phyloP scores from a whole-genome alignment of 1,140 invertebrate species.

The Maniola jurtina region DNA sequence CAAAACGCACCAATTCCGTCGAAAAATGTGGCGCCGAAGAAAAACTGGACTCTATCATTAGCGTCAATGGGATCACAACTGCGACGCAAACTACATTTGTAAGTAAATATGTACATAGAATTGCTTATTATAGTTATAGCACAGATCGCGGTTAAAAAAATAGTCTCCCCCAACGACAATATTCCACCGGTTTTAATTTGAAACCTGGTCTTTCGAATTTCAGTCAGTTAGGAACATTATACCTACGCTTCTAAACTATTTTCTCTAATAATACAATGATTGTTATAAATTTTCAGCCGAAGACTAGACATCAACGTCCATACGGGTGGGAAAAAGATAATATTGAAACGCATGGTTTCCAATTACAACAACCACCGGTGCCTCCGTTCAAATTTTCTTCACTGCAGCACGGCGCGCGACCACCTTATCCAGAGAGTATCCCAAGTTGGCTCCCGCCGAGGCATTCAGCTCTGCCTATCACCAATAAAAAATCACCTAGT shows the following conservation, averaged over 20 bases:
- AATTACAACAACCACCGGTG: conserved; percentile 77
- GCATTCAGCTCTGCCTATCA: conserved; percentile 41
- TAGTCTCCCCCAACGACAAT: too few species aligned
- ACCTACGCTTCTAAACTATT: too few species aligned
- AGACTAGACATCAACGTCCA: conserved; percentile 85
- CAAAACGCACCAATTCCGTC: conserved; percentile 73
- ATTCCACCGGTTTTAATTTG: too few species aligned
- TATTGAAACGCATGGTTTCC: conserved; percentile 71
- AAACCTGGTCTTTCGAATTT: too few species aligned
- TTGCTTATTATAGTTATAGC: not conserved
- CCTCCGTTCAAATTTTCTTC: conserved; percentile 83
- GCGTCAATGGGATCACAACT: conserved; percentile 74
- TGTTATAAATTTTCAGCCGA: conserved; percentile 79
- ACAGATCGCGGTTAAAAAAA: too few species aligned
- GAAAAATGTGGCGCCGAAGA: conserved; percentile 64
- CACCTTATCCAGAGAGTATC: conserved; percentile 53
- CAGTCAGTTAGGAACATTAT: too few species aligned
- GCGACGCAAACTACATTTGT: conserved; percentile 86
- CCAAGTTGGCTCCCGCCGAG: conserved; percentile 72
- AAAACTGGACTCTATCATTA: conserved; percentile 66
- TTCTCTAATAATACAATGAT: not conserved
- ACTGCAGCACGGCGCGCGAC: conserved; percentile 80
- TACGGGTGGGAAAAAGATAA: conserved; percentile 85
- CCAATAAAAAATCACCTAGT: conserved; percentile 66
- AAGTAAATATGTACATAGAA: conserved; percentile 54